Percentiles rank a stretch among this genome's conserved stretches.
phyloP scores from a whole-genome alignment of 2,113 vertebrate species.

The Triplophysa rosa region DNA sequence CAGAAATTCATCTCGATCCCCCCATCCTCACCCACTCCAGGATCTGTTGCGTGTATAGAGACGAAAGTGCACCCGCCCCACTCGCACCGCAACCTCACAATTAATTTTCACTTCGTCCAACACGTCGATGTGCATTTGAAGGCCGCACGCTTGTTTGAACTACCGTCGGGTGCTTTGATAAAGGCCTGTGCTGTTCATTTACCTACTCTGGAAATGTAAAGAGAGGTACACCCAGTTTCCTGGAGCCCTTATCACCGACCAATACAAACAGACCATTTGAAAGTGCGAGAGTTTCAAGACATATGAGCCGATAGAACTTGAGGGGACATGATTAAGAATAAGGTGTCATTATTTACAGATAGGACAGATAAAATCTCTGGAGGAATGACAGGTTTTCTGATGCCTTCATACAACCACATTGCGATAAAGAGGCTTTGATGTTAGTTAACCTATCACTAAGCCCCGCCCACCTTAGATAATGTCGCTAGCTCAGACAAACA shows the following conservation, averaged over 20 bases:
- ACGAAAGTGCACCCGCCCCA: slow-evolving; percentile 74
- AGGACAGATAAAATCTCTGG: slow-evolving; percentile 27
- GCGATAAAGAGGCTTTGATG: too few relatives aligned
- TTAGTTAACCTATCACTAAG: too few relatives aligned
- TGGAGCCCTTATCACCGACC: slow-evolving; percentile 63
- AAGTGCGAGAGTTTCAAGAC: slow-evolving; percentile 48
- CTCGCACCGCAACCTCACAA: slow-evolving; percentile 74
- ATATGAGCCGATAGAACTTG: slow-evolving; percentile 49
- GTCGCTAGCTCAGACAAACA: too few relatives aligned
- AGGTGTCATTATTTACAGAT: slow-evolving; percentile 39
- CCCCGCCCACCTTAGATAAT: too few relatives aligned
- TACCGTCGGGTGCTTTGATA: slow-evolving; percentile 85
- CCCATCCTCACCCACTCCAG: slow-evolving; percentile 23
- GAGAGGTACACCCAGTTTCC: slow-evolving; percentile 77
- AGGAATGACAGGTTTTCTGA: background rate
- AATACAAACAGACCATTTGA: slow-evolving; percentile 40
- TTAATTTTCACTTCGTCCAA: slow-evolving; percentile 81
- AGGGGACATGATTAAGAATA: slow-evolving; percentile 24
- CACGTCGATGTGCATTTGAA: slow-evolving; percentile 62
- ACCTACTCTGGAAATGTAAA: slow-evolving; percentile 78
- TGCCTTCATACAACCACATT: background rate
- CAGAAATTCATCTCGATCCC: slow-evolving; percentile 27
- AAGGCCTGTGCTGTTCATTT: slow-evolving; percentile 77
- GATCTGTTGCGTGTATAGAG: slow-evolving; percentile 56
- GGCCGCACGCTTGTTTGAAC: slow-evolving; percentile 60